A percentile compares a stretch with the other conserved stretches of the same genome.
These are phyloP conservation scores for Corythaixoides concolor DNA, from an alignment of 2,113 vertebrate genomes.

Conservation along the genomic window DNA sequence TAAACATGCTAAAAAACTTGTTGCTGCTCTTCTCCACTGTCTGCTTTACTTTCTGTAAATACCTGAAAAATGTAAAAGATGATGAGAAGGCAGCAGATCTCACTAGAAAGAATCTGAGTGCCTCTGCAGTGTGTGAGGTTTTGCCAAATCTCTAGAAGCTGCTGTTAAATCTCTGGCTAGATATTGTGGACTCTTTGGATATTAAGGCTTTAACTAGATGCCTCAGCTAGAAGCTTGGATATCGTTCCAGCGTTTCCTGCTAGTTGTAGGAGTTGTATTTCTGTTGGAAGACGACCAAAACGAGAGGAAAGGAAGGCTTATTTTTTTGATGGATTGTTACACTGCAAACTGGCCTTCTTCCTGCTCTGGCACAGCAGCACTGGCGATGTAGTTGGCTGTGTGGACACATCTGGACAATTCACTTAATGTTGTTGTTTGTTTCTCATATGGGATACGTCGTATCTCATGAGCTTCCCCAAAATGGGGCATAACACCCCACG, in stretches of 20 bases:
- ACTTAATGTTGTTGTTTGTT: neutral
- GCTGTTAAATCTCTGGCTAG: conserved; percentile 31
- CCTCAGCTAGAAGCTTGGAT: conserved; percentile 35
- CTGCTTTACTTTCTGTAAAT: neutral
- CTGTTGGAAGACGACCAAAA: conserved; percentile 25
- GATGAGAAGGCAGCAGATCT: neutral
- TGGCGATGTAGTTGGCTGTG: accelerated
- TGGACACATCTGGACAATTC: neutral
- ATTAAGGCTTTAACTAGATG: conserved; percentile 20
- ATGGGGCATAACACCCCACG: accelerated
- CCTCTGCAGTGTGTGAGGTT: neutral
- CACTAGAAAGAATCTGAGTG: neutral
- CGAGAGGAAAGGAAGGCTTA: neutral
- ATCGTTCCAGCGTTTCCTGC: conserved; percentile 29
- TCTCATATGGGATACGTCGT: accelerated
- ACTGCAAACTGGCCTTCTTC: neutral
- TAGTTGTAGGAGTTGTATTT: conserved; percentile 47
- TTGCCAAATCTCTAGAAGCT: conserved; percentile 46
- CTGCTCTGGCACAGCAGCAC: neutral
- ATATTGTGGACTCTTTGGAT: conserved; percentile 6
- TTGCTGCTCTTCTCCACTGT: neutral
- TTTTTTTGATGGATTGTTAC: neutral
- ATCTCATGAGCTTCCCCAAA: neutral
- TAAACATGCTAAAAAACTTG: neutral
- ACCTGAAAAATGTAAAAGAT: neutral